A percentile compares a stretch with the other conserved stretches of the same genome.
Evolutionary conservation across 2,797 vertebrate species (phyloP).

Genomic region (Clarias platycephalus): DNA sequence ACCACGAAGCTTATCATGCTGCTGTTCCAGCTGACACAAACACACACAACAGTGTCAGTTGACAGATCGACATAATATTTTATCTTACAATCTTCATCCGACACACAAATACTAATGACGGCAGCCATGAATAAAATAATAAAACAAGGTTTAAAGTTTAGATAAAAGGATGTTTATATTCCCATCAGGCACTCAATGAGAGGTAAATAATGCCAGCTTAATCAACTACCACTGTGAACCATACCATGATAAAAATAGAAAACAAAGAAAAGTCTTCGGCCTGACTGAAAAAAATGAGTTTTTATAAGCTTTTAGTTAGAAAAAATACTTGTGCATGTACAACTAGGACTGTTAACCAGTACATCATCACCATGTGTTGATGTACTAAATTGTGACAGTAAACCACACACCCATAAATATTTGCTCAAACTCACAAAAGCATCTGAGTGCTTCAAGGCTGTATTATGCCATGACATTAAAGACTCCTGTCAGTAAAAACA

Average conservation of each 20-base stretch:
- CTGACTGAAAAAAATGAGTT: neutral
- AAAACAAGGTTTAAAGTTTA: neutral
- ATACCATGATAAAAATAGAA: neutral
- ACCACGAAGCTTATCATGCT: conserved; percentile 80
- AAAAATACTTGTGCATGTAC: neutral
- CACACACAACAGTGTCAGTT: neutral
- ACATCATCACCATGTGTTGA: neutral
- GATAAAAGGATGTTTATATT: neutral
- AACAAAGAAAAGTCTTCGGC: neutral
- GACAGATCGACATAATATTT: neutral
- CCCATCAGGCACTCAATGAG: neutral
- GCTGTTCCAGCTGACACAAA: conserved; percentile 77
- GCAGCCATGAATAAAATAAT: neutral
- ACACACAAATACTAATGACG: neutral
- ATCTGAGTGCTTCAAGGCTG: conserved; percentile 18
- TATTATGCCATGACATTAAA: neutral
- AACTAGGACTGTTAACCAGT: neutral
- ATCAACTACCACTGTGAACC: neutral
- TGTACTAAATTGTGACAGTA: neutral
- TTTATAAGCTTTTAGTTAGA: neutral
- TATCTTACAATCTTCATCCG: neutral
- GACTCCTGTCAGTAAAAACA: conserved; percentile 43
- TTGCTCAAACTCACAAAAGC: conserved; percentile 4
- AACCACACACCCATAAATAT: conserved; percentile 32
- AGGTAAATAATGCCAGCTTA: neutral